Conservation (phyloP, 2,113 vertebrate genomes). For the Crotophaga sulcirostris region DNA sequence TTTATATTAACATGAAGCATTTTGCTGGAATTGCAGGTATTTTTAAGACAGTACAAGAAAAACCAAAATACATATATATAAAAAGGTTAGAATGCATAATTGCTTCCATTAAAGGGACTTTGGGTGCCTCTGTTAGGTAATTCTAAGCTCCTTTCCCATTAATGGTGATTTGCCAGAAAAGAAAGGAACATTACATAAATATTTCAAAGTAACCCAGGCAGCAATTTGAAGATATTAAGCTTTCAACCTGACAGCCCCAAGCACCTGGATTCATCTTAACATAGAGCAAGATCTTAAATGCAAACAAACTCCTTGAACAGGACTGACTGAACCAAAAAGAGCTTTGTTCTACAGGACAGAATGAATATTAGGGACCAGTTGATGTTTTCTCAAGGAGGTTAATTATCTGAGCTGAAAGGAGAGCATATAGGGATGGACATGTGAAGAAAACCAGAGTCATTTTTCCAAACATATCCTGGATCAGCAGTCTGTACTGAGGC, state of each 20-base stretch:
- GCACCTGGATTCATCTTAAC: constrained; percentile 57
- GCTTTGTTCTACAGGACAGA: background rate
- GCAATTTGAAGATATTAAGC: constrained; percentile 58
- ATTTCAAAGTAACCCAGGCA: constrained; percentile 59
- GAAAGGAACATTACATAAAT: constrained; percentile 59
- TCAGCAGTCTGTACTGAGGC: background rate
- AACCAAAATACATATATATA: background rate
- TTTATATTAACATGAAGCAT: constrained; percentile 15
- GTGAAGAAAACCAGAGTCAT: background rate
- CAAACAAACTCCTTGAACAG: constrained; percentile 37
- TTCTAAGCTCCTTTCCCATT: constrained; percentile 43
- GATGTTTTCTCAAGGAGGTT: background rate
- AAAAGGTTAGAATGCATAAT: constrained; percentile 20
- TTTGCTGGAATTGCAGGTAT: constrained; percentile 28
- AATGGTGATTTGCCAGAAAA: constrained; percentile 62
- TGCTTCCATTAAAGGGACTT: constrained; percentile 46
- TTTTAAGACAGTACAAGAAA: constrained; percentile 18
- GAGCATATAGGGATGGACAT: background rate
- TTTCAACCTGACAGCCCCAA: constrained; percentile 50
- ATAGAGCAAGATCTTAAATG: constrained; percentile 41
- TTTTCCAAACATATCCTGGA: constrained; percentile 8
- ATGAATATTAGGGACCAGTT: background rate
- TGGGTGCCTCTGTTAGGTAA: background rate
- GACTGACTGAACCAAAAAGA: background rate
- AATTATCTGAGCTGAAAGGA: background rate